Evolutionary conservation across 1,140 invertebrate species (phyloP).

Genomic region (Eupeodes corollae): DNA sequence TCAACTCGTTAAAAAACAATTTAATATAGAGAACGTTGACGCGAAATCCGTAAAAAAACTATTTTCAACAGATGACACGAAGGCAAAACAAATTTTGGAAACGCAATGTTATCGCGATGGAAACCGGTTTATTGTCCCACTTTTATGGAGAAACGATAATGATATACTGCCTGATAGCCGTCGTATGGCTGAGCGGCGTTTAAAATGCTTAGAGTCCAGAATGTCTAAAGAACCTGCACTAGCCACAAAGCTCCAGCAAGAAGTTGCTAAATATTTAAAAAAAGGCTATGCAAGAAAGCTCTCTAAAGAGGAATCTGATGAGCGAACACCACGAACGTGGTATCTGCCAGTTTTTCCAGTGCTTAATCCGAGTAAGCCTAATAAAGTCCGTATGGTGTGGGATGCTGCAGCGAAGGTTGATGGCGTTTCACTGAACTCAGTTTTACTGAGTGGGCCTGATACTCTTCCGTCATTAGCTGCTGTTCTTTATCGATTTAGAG

Average conservation of each 20-base stretch:
- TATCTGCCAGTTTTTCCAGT: constrained; percentile 23
- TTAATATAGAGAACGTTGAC: neutral
- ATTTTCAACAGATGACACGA: neutral
- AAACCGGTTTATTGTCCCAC: no score
- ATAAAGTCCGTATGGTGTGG: constrained; percentile 15
- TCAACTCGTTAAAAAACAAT: neutral
- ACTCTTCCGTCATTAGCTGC: constrained; percentile 14
- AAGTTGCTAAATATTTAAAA: no score
- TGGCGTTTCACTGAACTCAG: constrained; percentile 15
- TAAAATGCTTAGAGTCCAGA: no score
- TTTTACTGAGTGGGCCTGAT: constrained; percentile 16
- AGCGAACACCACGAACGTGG: constrained; percentile 6
- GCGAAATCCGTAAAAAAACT: neutral
- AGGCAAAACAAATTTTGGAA: no score
- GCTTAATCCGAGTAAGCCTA: constrained; percentile 14
- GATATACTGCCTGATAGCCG: no score
- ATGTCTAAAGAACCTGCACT: no score
- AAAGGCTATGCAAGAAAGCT: constrained; percentile 1
- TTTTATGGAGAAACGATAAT: no score
- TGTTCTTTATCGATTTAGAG: no score
- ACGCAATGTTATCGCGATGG: no score
- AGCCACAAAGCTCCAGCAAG: no score
- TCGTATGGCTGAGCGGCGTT: no score
- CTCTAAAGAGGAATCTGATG: neutral
- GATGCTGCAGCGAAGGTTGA: constrained; percentile 13